Evolutionary conservation across 2,888 invertebrate genomes (phyloP).

Genomic region (Encarsia formosa): DNA sequence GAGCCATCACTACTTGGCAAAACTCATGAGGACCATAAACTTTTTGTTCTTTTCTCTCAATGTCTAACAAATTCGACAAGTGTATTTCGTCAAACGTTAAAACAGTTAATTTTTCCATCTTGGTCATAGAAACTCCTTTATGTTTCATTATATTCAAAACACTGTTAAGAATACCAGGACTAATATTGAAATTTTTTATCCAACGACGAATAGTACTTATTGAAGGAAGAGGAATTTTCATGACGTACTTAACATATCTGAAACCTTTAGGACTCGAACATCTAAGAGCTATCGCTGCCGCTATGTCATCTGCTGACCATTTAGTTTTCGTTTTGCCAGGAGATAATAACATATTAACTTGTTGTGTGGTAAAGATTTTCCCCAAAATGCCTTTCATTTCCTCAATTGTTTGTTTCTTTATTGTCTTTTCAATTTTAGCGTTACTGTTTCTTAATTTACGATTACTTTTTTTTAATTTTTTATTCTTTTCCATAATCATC

Average conservation of each 20-base stretch:
- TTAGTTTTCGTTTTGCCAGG: constrained; percentile 9
- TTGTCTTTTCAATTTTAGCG: too few relatives aligned
- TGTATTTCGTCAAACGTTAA: constrained; percentile 34
- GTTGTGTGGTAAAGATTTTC: constrained; percentile 1
- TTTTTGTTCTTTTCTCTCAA: constrained; percentile 30
- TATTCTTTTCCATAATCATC: too few relatives aligned
- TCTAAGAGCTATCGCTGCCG: background rate
- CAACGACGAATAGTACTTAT: constrained; percentile 1
- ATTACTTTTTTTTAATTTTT: too few relatives aligned
- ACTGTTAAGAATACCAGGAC: constrained; percentile 26
- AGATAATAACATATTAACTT: constrained; percentile 13
- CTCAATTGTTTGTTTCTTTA: background rate
- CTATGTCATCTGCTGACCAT: background rate
- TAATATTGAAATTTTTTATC: constrained; percentile 24
- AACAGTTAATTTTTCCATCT: constrained; percentile 23
- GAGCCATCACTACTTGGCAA: constrained; percentile 32
- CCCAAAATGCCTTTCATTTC: background rate
- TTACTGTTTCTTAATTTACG: too few relatives aligned
- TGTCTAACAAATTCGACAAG: constrained; percentile 29
- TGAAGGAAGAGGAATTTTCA: background rate
- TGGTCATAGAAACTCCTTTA: constrained; percentile 12
- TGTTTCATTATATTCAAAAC: constrained; percentile 29
- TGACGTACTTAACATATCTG: background rate
- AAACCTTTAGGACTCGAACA: constrained; percentile 2
- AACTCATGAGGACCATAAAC: constrained; percentile 32